These are phyloP conservation scores for Tetranychus cinnabarinus DNA, from an alignment of 1,140 invertebrate species.

Conservation along the genomic window DNA sequence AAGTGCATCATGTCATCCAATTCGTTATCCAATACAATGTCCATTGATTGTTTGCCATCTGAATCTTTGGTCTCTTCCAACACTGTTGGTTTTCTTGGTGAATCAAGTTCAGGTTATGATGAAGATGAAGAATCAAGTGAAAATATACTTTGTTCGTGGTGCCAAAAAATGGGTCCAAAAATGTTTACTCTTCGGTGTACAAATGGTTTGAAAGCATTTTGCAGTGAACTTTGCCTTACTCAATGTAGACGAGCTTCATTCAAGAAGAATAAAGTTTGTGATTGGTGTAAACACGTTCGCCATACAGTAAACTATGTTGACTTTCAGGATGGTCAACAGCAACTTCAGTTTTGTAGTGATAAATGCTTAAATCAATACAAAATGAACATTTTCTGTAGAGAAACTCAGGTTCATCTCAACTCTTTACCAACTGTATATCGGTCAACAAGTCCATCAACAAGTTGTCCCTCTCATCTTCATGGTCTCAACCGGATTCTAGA, in stretches of 20 bases:
- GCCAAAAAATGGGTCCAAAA: constrained; percentile 24
- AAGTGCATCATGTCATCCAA: too few relatives aligned
- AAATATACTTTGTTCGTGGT: constrained; percentile 26
- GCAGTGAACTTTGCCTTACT: constrained; percentile 66
- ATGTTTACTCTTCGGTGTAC: constrained; percentile 20
- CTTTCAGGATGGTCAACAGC: constrained; percentile 34
- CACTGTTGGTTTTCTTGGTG: too few relatives aligned
- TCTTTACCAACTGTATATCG: neutral
- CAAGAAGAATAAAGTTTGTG: constrained; percentile 61
- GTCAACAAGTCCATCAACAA: neutral
- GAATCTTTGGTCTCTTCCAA: too few relatives aligned
- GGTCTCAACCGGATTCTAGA: neutral
- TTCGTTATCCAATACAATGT: too few relatives aligned
- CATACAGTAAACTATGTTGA: constrained; percentile 78
- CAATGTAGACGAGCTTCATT: constrained; percentile 37
- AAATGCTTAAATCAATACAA: constrained; percentile 85
- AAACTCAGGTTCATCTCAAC: neutral
- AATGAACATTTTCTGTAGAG: constrained; percentile 35
- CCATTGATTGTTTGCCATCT: too few relatives aligned
- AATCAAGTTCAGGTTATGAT: too few relatives aligned
- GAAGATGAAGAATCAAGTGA: constrained; percentile 4
- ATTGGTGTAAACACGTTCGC: constrained; percentile 69
- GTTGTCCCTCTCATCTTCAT: neutral
- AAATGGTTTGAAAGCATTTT: constrained; percentile 32
- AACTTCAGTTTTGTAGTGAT: constrained; percentile 39